A percentile compares a stretch with the other conserved stretches of the same genome.
Conservation (phyloP, 2,888 invertebrate genomes). For the Tyria jacobaeae region DNA sequence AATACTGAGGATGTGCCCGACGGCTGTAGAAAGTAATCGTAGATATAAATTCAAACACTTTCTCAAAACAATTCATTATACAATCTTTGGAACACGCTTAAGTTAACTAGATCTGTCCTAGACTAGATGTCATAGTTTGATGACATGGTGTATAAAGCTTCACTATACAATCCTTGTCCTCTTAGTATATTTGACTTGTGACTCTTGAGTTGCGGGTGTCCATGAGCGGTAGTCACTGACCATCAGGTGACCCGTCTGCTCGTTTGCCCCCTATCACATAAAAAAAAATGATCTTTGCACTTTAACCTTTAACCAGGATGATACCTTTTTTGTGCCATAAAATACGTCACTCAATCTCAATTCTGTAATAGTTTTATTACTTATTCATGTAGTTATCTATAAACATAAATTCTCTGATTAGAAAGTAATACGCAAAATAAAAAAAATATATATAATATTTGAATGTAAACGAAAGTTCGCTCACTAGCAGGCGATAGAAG, state of each 20-base stretch:
- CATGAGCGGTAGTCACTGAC: too few relatives aligned
- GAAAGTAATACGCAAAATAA: neutral
- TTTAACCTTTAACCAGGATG: too few relatives aligned
- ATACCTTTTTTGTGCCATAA: neutral
- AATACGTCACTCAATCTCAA: too few relatives aligned
- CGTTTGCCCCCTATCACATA: too few relatives aligned
- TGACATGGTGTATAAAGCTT: neutral
- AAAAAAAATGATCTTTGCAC: too few relatives aligned
- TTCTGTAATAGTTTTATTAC: too few relatives aligned
- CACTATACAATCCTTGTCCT: neutral
- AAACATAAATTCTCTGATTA: conserved; percentile 1
- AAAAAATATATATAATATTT: neutral
- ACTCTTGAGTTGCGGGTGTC: too few relatives aligned
- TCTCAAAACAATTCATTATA: neutral
- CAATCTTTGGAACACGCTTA: neutral
- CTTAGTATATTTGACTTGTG: neutral
- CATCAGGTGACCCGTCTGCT: too few relatives aligned
- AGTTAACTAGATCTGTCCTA: neutral
- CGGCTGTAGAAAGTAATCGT: neutral
- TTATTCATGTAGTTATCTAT: too few relatives aligned
- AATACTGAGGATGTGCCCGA: neutral
- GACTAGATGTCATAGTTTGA: too few relatives aligned
- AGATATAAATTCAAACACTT: neutral
- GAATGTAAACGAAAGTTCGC: neutral
- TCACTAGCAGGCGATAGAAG: neutral